A percentile compares a stretch with the other conserved stretches of the same genome.
phyloP scores from a whole-genome alignment of 2,797 vertebrate species.

The Aythya fuligula region DNA sequence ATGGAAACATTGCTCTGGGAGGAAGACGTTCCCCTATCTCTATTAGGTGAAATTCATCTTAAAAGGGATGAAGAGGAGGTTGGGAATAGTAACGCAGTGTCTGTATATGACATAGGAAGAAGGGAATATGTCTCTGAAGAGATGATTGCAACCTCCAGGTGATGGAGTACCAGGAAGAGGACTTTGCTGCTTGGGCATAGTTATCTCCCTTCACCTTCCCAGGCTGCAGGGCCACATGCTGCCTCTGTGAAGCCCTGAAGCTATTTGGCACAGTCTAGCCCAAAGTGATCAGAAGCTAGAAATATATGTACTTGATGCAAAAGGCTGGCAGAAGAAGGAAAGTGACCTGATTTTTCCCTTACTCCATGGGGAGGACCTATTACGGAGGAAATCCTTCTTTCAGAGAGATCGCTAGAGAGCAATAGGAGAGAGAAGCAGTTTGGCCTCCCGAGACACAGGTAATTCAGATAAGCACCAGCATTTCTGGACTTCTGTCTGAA shows the following conservation, averaged over 20 bases:
- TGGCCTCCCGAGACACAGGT: not conserved
- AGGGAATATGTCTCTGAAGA: not conserved
- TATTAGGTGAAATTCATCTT: not conserved
- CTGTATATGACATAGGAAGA: not conserved
- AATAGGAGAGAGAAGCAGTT: not conserved
- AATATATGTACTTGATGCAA: rapidly evolving
- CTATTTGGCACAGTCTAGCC: not conserved
- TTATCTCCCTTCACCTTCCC: not conserved
- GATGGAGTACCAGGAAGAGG: rapidly evolving
- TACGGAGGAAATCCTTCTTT: not conserved
- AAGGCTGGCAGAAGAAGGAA: not conserved
- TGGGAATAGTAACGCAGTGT: not conserved
- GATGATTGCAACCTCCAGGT: not conserved
- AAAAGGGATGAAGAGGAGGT: not conserved
- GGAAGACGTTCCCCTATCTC: not conserved
- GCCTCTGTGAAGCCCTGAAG: not conserved
- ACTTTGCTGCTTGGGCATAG: not conserved
- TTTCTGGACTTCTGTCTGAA: not conserved
- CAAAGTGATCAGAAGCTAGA: not conserved
- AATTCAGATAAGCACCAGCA: not conserved
- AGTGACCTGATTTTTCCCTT: not conserved
- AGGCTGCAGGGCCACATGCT: rapidly evolving
- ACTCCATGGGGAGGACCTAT: not conserved
- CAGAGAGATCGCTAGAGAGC: not conserved
- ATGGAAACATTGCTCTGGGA: not conserved